These are phyloP conservation scores for Bombus balteatus DNA, from an alignment of 1,140 invertebrate genomes.

Conservation along the genomic window DNA sequence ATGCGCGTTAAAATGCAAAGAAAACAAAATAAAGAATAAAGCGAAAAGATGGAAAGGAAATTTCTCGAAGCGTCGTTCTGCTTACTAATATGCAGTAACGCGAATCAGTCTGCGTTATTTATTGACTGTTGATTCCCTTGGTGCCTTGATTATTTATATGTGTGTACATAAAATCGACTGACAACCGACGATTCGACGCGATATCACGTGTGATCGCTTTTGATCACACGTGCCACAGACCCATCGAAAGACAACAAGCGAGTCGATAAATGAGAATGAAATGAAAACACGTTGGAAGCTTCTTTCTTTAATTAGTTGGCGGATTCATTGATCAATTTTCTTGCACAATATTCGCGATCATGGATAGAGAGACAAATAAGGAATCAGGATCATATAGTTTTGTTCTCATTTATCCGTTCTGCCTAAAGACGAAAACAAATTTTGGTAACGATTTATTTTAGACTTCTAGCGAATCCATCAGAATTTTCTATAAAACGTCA, in stretches of 20 bases:
- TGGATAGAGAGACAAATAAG: background rate
- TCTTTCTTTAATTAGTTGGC: background rate
- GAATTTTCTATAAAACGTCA: background rate
- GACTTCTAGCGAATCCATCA: background rate
- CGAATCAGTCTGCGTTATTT: constrained; percentile 50
- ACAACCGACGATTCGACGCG: constrained; percentile 33
- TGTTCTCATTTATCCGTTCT: constrained; percentile 42
- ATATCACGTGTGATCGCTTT: background rate
- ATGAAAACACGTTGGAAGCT: constrained; percentile 13
- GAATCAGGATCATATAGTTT: background rate
- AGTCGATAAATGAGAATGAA: constrained; percentile 59
- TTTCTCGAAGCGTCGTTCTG: constrained; percentile 9
- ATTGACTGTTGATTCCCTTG: constrained; percentile 65
- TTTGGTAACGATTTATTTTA: background rate
- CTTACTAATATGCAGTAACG: background rate
- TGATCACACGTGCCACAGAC: constrained; percentile 4
- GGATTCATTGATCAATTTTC: background rate
- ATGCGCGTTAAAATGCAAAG: background rate
- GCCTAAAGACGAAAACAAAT: background rate
- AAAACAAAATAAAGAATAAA: background rate
- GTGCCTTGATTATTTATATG: constrained; percentile 70
- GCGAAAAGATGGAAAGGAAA: background rate
- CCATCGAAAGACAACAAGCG: constrained; percentile 6
- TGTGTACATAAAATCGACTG: constrained; percentile 60
- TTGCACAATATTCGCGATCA: background rate